Conservation (phyloP, 2,888 invertebrate genomes). For the Lutraria lutraria region DNA sequence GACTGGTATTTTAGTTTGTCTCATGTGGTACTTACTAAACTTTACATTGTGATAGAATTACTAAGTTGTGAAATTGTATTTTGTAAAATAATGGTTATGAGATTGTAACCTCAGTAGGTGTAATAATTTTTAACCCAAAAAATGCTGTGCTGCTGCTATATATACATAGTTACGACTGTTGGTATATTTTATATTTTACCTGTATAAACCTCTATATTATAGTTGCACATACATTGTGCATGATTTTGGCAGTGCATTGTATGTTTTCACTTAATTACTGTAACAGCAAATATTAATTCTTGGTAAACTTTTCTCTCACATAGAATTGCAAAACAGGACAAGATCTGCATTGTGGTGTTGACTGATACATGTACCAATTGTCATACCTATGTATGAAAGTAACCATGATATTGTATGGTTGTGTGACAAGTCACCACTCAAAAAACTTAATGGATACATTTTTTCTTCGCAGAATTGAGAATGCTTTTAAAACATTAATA, state of each 20-base stretch:
- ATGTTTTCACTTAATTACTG: background rate
- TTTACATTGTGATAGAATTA: no score
- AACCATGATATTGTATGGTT: no score
- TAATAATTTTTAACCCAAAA: background rate
- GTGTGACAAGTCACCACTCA: background rate
- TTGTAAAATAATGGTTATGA: no score
- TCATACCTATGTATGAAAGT: background rate
- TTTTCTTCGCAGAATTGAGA: background rate
- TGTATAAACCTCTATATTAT: background rate
- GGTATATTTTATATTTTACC: background rate
- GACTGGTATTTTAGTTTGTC: no score
- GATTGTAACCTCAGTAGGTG: background rate
- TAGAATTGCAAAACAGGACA: background rate
- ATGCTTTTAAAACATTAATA: background rate
- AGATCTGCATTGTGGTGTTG: background rate
- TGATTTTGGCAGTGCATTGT: constrained; percentile 1
- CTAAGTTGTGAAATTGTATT: no score
- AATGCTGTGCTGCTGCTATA: background rate
- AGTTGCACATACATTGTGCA: background rate
- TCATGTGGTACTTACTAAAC: no score
- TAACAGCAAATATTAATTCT: background rate
- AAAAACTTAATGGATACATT: background rate
- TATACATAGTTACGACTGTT: background rate
- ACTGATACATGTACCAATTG: background rate
- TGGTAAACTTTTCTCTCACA: background rate